Base-by-base conservation (phyloP, 2,888 invertebrate genomes). In the Incurvaria masculella region DNA sequence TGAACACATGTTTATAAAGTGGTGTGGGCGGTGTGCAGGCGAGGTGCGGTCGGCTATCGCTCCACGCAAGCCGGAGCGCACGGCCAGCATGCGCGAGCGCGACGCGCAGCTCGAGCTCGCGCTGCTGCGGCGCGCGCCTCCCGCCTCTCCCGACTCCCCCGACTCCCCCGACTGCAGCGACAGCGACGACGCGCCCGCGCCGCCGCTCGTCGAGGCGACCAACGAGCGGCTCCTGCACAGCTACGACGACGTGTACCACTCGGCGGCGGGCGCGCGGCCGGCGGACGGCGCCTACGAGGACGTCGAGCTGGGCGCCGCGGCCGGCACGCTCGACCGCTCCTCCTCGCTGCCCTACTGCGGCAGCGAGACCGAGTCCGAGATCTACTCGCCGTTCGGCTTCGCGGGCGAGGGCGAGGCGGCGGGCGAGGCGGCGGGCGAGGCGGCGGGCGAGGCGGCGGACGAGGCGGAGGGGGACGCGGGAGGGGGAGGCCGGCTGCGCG, bases 71-170 rank as follows among this genome's bases (percentile, higher is more conserved):
- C 93, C 92, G 16, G 91, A 91, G 66, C 79, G 93, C 53, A 91
- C 91, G 17, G 90, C 91, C 42, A 92, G 92, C 64, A 89, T 93
- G 87, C 80, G 91, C 57, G 91, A 90, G 68, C 81, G 88, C 50
- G 87, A 87, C 68, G 84, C 86, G 3, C 82, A 84, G 56, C 66
- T 85, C 57, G 85, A 86, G 63, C 73, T 83, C 44, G 79, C 81
- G 21, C 79, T 79, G 57, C 79, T 79, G 57, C 70, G 79, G 48
- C 64, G 74, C 51, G 72, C 67, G 42, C 69, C 76, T 55, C 69
- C 80, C 21, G 65, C 64, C 23, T n/a, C n/a, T n/a, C n/a, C n/a
- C n/a, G n/a, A n/a, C n/a, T n/a, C n/a, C n/a, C n/a, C n/a, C n/a
- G n/a, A n/a, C n/a, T n/a, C n/a, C n/a, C n/a, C n/a, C n/a, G 80